Percentiles rank a stretch among this genome's conserved stretches.
Evolutionary conservation across 2,888 invertebrate species (phyloP).

Genomic region (Drosophila paramelanica): DNA sequence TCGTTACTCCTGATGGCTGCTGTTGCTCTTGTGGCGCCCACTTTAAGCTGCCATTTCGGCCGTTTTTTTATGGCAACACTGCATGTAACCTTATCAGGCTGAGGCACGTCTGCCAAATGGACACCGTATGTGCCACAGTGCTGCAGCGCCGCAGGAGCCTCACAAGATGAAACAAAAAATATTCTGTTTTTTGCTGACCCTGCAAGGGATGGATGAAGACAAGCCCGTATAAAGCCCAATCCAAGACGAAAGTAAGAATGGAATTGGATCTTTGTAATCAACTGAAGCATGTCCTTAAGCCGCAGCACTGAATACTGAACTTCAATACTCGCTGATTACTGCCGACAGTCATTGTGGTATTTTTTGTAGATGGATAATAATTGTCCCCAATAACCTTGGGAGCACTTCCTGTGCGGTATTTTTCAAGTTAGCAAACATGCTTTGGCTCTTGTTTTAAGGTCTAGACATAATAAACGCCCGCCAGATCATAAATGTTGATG

Average conservation of each 20-base stretch:
- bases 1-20: conserved; percentile 33
- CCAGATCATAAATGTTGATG: conserved; percentile 65
- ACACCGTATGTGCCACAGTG: conserved; percentile 44
- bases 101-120: conserved; percentile 51
- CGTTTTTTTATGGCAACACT: conserved; percentile 54
- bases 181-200: conserved; percentile 34
- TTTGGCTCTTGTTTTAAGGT: conserved; percentile 35
- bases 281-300: conserved; percentile 9
- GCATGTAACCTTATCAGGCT: conserved; percentile 60
- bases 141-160: conserved; percentile 17
- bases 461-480: conserved; percentile 30
- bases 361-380: conserved; percentile 14
- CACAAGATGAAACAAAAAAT: not conserved
- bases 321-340: conserved; percentile 19
- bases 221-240: not conserved
- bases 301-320: not conserved
- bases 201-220: conserved; percentile 13
- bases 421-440: conserved; percentile 50
- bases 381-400: conserved; percentile 7
- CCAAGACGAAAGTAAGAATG: not conserved
- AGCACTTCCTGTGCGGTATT: conserved; percentile 23
- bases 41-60: conserved; percentile 26
- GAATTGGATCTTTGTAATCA: conserved; percentile 8
- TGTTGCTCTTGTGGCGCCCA: conserved; percentile 28
- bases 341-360: conserved; percentile 10